Evolutionary conservation across 2,888 invertebrate species (phyloP), one percentile per base, ranked within the genome.

Genomic region (Cartodere bifasciata): DNA sequence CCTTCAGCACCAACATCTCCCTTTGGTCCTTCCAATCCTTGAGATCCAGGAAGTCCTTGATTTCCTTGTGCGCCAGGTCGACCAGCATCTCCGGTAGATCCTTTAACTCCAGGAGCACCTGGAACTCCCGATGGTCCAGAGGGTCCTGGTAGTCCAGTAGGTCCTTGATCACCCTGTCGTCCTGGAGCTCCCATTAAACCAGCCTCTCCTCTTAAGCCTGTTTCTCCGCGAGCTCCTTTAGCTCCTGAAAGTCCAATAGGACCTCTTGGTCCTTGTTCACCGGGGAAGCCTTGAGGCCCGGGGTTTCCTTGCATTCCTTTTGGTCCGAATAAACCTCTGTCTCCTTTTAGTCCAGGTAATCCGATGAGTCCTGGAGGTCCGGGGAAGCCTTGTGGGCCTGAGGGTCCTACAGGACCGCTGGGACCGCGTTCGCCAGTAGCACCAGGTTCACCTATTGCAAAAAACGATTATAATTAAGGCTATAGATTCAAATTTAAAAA

Each of bases 181-280:
- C 86, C 87, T 5, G 80, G 78, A 13, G 78, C 67, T n/a, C 85
- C 85, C 57, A 71, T 68, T 31, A 75, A 63, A 13, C 85, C 85
- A 16, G 64, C 50, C 44, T 84, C 83, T 31, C 85, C 85, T 53
- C 81, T 68, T n/a, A 66, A 56, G 4, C 86, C 86, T 23, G 74
- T 62, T 55, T 83, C 83, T 12, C 85, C 85, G 37, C 82, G 65
- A 5, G 68, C 68, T 12, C 85, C 85, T 51, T 84, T 84, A 2
- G 72, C 64, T 16, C 86, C 85, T 4, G 69, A 62, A 37, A 75
- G 55, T 13, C 75, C 75, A 23, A 63, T 56, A 22, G 63, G 51
- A 4, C 81, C 79, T 38, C 67, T 67, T 5, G 63, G 56, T 2
- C 82, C 82, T 17, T 60, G 50, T 40, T 76, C 76, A 30, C 81